Evolutionary conservation across 2,888 invertebrate species (phyloP), one percentile per base, ranked within the genome.

Genomic region (Taenaris catops): DNA sequence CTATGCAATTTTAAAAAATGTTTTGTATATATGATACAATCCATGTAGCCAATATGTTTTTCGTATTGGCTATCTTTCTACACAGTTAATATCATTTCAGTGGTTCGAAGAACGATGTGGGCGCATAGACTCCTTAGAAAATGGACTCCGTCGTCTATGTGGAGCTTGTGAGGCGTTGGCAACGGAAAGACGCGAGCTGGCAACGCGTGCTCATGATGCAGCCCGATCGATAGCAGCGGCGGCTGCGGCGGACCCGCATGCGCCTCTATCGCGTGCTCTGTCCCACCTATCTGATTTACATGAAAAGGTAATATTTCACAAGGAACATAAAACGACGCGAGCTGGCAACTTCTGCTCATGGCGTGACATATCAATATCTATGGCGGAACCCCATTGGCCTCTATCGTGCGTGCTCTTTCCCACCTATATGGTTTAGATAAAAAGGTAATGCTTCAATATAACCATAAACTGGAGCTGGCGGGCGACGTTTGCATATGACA

Each of bases 81-180:
- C 4, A 18, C 4, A 4, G 6, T 16, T 5, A 16, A 11, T 33
- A 3, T 8, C 1, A 7, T 25, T 18, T 27, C 55, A 98, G 96
- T 99, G 99, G 99, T 99, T 99, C 84, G 98, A 99, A 71, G 98
- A 99, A 71, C 97, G 97, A 61, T 92, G 94, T 11, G 90, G 92
- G 3, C 96, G 97, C 71, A 91, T 99, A 21, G 98, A 99, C 63
- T 93, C 93, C 18, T 86, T 99, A 10, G 98, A 99, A 68, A 88
- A 90, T 44, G 96, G 97, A 63, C 87, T 99, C 36, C 91, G 96
- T 24, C 95, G 96, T 51, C 84, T 98, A 44, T 95, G 95, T 70
- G 88, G 91, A 14, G 95, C 96, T 50, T 92, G 98, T 40, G 98
- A 98, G 71, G 90, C 94, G 1, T 89, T 99, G 50, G 96, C 96